phyloP scores from a whole-genome alignment of 2,113 vertebrate species.

The Bujurquina vittata region DNA sequence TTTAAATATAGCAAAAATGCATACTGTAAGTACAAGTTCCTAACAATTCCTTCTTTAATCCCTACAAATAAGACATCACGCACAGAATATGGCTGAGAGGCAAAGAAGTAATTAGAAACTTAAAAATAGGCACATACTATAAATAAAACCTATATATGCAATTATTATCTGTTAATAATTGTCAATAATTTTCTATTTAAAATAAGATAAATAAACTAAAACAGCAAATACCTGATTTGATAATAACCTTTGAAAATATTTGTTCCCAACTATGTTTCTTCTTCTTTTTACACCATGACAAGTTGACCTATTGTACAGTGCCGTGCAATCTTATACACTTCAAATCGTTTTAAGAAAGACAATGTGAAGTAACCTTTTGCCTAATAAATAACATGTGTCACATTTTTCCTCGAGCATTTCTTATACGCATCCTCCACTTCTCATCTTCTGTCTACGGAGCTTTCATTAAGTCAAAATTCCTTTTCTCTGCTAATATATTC shows the following conservation, averaged over 20 bases:
- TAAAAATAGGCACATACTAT: neutral
- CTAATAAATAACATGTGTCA: neutral
- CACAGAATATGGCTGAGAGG: neutral
- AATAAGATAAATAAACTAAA: neutral
- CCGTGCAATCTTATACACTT: neutral
- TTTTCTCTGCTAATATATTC: neutral
- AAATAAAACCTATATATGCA: neutral
- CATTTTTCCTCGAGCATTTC: neutral
- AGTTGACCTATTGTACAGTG: neutral
- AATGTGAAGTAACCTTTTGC: neutral
- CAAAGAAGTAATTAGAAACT: neutral
- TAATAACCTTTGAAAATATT: neutral
- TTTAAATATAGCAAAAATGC: neutral
- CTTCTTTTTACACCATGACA: neutral
- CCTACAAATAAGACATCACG: neutral
- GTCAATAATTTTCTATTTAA: neutral
- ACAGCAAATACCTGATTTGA: too few relatives aligned
- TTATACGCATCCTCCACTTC: neutral
- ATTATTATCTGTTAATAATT: neutral
- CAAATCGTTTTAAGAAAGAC: neutral
- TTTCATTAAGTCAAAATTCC: constrained; percentile 2
- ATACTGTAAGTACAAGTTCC: neutral
- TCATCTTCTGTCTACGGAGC: neutral
- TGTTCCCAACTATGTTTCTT: neutral
- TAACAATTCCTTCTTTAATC: neutral